Evolutionary conservation across 2,113 vertebrate species (phyloP), one percentile per base, ranked within the genome.

Genomic region (Vidua chalybeata): DNA sequence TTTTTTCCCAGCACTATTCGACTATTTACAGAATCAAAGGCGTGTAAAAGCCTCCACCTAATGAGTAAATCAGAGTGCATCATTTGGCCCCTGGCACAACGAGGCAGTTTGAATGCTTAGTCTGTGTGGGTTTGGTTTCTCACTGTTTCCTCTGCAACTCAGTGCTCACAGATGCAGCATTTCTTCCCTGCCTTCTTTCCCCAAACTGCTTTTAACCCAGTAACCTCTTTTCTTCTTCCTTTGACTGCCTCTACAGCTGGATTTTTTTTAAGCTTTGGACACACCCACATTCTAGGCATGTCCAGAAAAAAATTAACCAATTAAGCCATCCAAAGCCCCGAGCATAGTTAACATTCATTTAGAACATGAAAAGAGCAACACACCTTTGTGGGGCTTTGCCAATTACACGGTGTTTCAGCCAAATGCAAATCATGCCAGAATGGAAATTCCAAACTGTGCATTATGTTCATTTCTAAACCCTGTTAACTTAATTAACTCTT

Each of bases 401-500:
- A 95, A 68, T 72, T 84, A 90, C 6, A 9, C 0, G 8, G 9
- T 81, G 91, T 78, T 94, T 87, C 55, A 81, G 96, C 93, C 95
- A 97, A 94, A 74, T 78, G 54, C 63, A 92, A 94, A 81, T 86
- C 52, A 66, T n/a, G 68, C 72, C 68, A 95, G 92, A 94, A 89
- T 23, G 30, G 58, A 86, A 96, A 89, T 81, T 97, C 76, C 76
- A 75, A 78, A 86, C 24, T 31, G 45, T 55, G 56, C 64, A 71
- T 92, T 88, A 89, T 67, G 54, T 56, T 93, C 63, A 74, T 84
- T 92, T 93, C 90, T 95, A 95, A 95, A 89, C 80, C 63, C 27
- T 75, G 89, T 77, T 95, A 94, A 92, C 72, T 94, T 94, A 93
- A 96, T 92, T 93, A 94, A 88, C 82, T 90, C 76, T 55, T 26